Percentiles rank a stretch among this genome's conserved stretches.
These are phyloP conservation scores for Brachionichthys hirsutus DNA, from an alignment of 2,113 vertebrate genomes.

Conservation along the genomic window DNA sequence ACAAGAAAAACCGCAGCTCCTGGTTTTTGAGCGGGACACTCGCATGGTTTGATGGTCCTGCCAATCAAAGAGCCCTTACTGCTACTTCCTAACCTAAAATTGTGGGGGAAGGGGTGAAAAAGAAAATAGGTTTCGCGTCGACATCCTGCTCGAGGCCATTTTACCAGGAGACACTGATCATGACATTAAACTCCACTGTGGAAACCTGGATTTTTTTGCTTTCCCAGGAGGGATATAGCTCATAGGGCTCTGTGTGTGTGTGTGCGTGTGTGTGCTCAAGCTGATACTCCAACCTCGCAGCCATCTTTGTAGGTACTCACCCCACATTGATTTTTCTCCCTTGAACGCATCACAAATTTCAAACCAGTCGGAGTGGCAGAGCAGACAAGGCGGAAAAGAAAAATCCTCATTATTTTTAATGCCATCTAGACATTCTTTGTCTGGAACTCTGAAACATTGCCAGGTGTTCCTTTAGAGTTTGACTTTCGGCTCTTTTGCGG, in stretches of 20 bases:
- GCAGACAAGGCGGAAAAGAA: not conserved
- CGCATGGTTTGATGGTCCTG: conserved; percentile 22
- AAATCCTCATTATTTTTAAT: conserved; percentile 26
- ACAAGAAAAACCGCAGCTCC: not conserved
- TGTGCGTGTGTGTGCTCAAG: conserved; percentile 12
- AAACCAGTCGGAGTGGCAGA: conserved; percentile 13
- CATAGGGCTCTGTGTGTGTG: too few species aligned
- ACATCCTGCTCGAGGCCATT: conserved; percentile 29
- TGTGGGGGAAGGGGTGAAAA: not conserved
- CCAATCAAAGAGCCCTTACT: not conserved
- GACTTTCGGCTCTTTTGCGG: conserved; percentile 31
- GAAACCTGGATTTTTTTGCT: not conserved
- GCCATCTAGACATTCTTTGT: conserved; percentile 31
- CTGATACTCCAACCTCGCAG: conserved; percentile 28
- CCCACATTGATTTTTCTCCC: conserved; percentile 21
- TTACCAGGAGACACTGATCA: conserved; percentile 33
- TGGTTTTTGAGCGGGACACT: conserved; percentile 29
- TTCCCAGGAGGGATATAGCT: conserved; percentile 8
- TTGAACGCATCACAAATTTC: conserved; percentile 29
- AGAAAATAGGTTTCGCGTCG: conserved; percentile 2
- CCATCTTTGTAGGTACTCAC: conserved; percentile 18
- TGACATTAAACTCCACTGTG: conserved; percentile 16
- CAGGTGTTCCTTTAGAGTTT: conserved; percentile 47
- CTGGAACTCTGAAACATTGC: conserved; percentile 39
- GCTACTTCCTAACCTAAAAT: not conserved